Conservation (phyloP, 1,140 invertebrate species). For the Bursaphelenchus mucronatus region DNA sequence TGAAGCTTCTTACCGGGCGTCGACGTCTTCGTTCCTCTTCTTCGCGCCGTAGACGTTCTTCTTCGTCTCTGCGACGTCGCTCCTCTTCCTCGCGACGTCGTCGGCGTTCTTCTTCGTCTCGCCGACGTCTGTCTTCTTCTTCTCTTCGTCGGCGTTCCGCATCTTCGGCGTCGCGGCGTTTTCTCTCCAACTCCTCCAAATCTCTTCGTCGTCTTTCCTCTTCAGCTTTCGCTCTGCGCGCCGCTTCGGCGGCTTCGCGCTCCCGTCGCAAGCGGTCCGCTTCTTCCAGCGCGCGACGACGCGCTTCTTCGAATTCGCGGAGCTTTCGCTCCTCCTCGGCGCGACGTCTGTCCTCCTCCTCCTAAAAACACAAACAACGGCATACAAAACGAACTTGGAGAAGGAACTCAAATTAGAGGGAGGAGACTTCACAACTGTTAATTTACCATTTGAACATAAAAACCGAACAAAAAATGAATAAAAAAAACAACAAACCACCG, state of each 20-base stretch:
- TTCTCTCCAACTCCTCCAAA: conserved; percentile 48
- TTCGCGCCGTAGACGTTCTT: conserved; percentile 25
- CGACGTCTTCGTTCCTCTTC: conserved; percentile 37
- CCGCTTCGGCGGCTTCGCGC: conserved; percentile 55
- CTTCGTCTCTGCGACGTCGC: conserved; percentile 20
- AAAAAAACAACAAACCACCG: conserved; percentile 9
- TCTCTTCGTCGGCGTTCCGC: conserved; percentile 36
- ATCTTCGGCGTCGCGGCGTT: conserved; percentile 38
- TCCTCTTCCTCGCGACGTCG: conserved; percentile 36
- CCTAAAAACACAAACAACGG: conserved; percentile 43
- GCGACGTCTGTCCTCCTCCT: conserved; percentile 56
- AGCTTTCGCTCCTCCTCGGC: conserved; percentile 58
- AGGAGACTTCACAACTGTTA: neutral
- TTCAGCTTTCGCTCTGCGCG: conserved; percentile 39
- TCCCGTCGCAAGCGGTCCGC: conserved; percentile 56
- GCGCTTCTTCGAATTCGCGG: conserved; percentile 57
- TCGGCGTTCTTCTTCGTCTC: conserved; percentile 53
- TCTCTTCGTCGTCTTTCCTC: conserved; percentile 44
- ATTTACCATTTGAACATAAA: neutral
- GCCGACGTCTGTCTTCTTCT: conserved; percentile 44
- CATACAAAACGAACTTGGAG: conserved; percentile 18
- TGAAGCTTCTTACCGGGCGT: conserved; percentile 18
- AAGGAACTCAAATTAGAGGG: neutral
- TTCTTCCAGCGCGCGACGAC: conserved; percentile 56
- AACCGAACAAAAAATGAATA: neutral